These are phyloP conservation scores for Bagarius yarrelli DNA, from an alignment of 2,113 vertebrate species.

Conservation along the genomic window DNA sequence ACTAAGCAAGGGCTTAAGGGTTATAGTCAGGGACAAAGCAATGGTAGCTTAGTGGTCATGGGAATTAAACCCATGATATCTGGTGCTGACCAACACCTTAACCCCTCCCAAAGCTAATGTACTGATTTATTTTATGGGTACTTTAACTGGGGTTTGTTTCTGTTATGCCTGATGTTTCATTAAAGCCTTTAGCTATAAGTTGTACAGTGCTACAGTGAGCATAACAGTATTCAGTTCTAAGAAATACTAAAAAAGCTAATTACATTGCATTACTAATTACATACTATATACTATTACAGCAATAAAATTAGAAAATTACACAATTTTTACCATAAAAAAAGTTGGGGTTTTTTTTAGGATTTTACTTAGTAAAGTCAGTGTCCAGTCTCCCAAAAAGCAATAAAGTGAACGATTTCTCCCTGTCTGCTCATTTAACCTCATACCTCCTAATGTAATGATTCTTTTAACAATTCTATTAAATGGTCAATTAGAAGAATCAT, in stretches of 20 bases:
- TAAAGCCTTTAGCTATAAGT: not conserved
- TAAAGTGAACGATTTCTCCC: conserved; percentile 1
- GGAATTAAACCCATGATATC: too few species aligned
- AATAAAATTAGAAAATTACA: too few species aligned
- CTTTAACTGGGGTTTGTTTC: not conserved
- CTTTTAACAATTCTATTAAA: conserved; percentile 33
- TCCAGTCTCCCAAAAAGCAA: not conserved
- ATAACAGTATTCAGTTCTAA: not conserved
- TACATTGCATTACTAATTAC: too few species aligned
- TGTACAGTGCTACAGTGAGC: not conserved
- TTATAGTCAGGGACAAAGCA: too few species aligned
- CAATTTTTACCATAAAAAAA: not conserved
- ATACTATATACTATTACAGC: too few species aligned
- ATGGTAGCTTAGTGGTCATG: too few species aligned
- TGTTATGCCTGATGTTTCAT: not conserved
- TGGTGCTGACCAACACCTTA: too few species aligned
- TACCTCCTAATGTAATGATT: not conserved
- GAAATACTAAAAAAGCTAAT: too few species aligned
- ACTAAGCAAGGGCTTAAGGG: too few species aligned
- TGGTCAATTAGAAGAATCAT: conserved; percentile 2
- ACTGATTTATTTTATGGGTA: not conserved
- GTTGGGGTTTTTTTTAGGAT: too few species aligned
- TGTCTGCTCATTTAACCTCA: not conserved
- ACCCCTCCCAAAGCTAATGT: too few species aligned
- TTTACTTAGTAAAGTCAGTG: not conserved